Evolutionary conservation across 2,797 vertebrate species (phyloP), one percentile per base, ranked within the genome.

Genomic region (Thalassophryne amazonica): DNA sequence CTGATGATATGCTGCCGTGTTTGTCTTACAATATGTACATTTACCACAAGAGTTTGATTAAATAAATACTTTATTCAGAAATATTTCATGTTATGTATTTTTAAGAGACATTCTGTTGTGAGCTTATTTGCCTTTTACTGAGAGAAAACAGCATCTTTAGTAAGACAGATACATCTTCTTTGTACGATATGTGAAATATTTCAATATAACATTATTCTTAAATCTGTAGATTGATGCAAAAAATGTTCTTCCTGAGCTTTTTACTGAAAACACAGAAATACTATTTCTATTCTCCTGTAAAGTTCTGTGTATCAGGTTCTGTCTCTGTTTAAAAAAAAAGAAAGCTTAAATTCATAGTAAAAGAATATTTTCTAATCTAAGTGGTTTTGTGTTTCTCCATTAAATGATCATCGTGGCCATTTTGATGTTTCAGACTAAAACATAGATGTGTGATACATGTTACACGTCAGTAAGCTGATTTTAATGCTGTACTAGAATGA

Each of bases 61-160:
- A n/a, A n/a, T n/a, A n/a, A n/a, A 10, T 52, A 2, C 60, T 78
- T 76, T 63, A 78, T 73, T 68, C 70, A 34, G 31, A 84, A 61
- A 73, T 14, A 41, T 74, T 72, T 60, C 46, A 52, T 40, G 60
- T 3, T 62, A 47, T 19, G 51, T 5, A 60, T 62, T 23, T 35
- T 11, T 33, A 11, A 28, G 3, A 36, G 3, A 40, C 19, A 19
- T 48, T 56, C 48, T 10, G 9, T 62, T 36, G 1, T 36, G 19
- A 14, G 22, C 28, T 51, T 41, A 40, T 21, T 13, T 29, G 15
- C 24, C 38, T 36, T 54, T 56, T 28, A 13, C 9, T n/a, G 1
- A 37, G 14, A 22, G n/a, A 42, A 59, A 57, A 51, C 45, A 37
- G 14, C 42, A 56, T 21, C 38, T 47, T 58, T 45, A 65, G 3